A percentile compares a stretch with the other conserved stretches of the same genome.
These are phyloP conservation scores for Coleophora deauratella DNA, from an alignment of 2,888 invertebrate genomes.

Conservation along the genomic window DNA sequence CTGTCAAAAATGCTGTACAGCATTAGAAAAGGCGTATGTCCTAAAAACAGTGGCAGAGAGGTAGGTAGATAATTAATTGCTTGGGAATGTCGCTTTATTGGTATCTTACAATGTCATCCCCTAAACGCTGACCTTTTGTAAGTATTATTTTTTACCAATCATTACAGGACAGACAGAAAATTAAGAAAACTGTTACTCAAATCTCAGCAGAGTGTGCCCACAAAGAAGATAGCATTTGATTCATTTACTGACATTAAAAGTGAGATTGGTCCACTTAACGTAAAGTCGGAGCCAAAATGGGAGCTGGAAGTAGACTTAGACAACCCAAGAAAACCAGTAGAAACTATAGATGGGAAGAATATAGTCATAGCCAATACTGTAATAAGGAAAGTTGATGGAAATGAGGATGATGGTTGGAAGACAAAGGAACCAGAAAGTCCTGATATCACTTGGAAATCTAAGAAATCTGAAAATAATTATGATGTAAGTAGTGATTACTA, in stretches of 20 bases:
- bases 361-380: constrained; percentile 64
- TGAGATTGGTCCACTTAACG: constrained; percentile 54
- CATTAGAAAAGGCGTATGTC: constrained; percentile 61
- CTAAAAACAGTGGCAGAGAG: constrained; percentile 66
- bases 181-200: constrained; percentile 45
- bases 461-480: constrained; percentile 26
- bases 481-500: constrained; percentile 35
- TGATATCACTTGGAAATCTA: constrained; percentile 44
- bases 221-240: constrained; percentile 65
- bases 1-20: constrained; percentile 57
- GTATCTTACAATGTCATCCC: too few species aligned
- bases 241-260: constrained; percentile 64
- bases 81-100: too few species aligned
- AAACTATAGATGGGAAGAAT: constrained; percentile 47
- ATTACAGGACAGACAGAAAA: constrained; percentile 51
- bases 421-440: constrained; percentile 26
- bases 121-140: too few species aligned
- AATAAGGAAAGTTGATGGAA: constrained; percentile 59
- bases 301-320: constrained; percentile 58
- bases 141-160: too few species aligned
- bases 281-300: constrained; percentile 62
- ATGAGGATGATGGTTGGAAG: constrained; percentile 26
- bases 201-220: constrained; percentile 36
- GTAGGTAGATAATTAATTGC: too few species aligned
- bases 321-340: constrained; percentile 27